Conservation (phyloP, 2,888 invertebrate genomes). For the Agonum fuliginosum region DNA sequence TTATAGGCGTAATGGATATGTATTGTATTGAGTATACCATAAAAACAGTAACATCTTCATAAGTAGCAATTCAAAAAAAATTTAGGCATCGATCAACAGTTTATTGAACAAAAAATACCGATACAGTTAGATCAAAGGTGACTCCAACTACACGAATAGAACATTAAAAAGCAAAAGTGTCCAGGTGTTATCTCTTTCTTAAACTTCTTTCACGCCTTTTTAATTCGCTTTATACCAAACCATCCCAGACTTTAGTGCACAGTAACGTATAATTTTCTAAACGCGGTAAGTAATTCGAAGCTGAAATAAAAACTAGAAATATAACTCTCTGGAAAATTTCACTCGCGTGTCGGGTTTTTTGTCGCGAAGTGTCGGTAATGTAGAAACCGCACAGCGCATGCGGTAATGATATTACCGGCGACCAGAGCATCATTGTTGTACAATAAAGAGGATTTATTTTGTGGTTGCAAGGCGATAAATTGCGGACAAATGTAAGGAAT, state of each 20-base stretch:
- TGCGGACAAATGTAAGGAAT: conserved; percentile 26
- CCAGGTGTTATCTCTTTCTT: conserved; percentile 18
- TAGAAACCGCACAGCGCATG: conserved; percentile 46
- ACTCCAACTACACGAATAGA: neutral
- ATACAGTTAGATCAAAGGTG: conserved; percentile 35
- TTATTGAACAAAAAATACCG: neutral
- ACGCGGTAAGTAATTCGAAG: conserved; percentile 49
- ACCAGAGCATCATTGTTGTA: conserved; percentile 2
- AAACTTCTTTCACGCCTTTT: conserved; percentile 22
- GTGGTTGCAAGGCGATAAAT: conserved; percentile 9
- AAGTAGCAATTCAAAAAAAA: conserved; percentile 27
- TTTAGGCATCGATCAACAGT: conserved; percentile 6
- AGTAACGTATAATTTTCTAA: conserved; percentile 51
- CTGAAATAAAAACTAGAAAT: conserved; percentile 54
- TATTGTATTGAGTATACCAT: no score
- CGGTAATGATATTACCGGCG: conserved; percentile 33
- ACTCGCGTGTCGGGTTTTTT: conserved; percentile 46
- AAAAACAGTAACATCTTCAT: conserved; percentile 30
- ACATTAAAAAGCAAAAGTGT: neutral
- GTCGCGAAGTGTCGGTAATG: conserved; percentile 3
- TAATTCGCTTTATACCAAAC: neutral
- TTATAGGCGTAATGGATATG: no score
- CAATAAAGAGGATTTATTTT: conserved; percentile 43
- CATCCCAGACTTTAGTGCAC: neutral
- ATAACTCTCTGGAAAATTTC: conserved; percentile 40